These are phyloP conservation scores for Acrocyrtus sp. DNA, from an alignment of 2,888 invertebrate genomes.

Conservation along the genomic window DNA sequence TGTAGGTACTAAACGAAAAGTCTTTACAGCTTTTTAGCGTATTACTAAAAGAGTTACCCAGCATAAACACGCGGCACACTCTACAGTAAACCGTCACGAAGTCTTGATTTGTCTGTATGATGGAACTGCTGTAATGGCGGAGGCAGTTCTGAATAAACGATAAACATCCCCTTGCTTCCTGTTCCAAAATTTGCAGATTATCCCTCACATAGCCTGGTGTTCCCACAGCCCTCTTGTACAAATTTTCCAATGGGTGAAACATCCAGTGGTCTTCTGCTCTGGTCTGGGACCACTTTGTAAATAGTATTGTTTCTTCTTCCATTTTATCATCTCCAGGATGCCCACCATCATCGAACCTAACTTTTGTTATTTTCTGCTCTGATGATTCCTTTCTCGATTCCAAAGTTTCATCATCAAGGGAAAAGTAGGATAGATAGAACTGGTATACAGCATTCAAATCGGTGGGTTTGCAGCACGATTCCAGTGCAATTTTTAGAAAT, in stretches of 20 bases:
- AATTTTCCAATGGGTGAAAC: conserved; percentile 47
- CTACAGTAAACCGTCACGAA: conserved; percentile 40
- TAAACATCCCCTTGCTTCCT: conserved; percentile 30
- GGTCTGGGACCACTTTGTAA: conserved; percentile 30
- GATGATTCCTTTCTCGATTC: not conserved
- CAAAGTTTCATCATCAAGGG: not conserved
- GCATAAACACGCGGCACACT: conserved; percentile 43
- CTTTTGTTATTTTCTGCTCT: conserved; percentile 18
- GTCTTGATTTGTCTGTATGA: conserved; percentile 41
- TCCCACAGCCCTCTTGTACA: conserved; percentile 29
- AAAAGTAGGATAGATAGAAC: conserved; percentile 30
- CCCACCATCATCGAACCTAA: conserved; percentile 30
- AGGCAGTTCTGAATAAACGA: conserved; percentile 41
- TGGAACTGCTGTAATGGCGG: conserved; percentile 23
- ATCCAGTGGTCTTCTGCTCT: conserved; percentile 43
- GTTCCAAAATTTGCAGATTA: conserved; percentile 33
- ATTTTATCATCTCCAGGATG: conserved; percentile 28
- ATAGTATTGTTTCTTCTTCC: not conserved
- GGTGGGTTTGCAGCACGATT: conserved; percentile 22
- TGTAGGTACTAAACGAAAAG: too few species aligned
- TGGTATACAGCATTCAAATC: conserved; percentile 26
- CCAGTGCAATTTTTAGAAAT: conserved; percentile 24
- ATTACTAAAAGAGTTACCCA: too few species aligned
- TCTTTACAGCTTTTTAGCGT: too few species aligned
- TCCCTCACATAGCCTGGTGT: conserved; percentile 22